Percentiles rank a stretch among this genome's conserved stretches.
Evolutionary conservation across 2,888 invertebrate species (phyloP).

Genomic region (Barypeithes pellucidus): DNA sequence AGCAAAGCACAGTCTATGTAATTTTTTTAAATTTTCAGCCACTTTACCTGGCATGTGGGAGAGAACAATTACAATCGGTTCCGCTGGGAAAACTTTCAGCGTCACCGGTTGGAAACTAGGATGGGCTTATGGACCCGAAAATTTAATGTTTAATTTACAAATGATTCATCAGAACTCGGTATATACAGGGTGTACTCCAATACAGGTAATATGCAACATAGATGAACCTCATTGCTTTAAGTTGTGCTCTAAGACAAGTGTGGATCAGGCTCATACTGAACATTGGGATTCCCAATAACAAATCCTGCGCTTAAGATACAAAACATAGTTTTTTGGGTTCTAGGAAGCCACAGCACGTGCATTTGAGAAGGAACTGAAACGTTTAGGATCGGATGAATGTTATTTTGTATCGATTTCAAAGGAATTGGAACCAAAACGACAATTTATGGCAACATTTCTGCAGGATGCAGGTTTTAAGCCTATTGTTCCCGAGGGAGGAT

Average conservation of each 20-base stretch:
- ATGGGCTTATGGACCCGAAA: conserved; percentile 94
- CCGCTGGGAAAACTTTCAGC: conserved; percentile 98
- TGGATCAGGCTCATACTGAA: too few species aligned
- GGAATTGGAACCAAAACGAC: conserved; percentile 85
- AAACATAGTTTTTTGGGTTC: too few species aligned
- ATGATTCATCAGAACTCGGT: conserved; percentile 95
- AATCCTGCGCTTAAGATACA: too few species aligned
- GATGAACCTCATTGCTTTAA: too few species aligned
- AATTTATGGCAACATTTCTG: conserved; percentile 84
- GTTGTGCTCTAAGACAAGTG: too few species aligned
- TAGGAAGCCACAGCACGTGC: conserved; percentile 93
- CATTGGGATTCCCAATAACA: too few species aligned
- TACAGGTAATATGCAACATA: conserved; percentile 84
- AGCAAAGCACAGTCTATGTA: background rate
- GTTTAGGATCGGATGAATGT: conserved; percentile 82
- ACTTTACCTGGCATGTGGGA: conserved; percentile 98
- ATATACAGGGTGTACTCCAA: conserved; percentile 91
- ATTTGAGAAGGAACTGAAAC: conserved; percentile 87
- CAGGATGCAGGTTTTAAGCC: conserved; percentile 89
- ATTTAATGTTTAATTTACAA: conserved; percentile 86
- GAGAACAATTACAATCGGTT: conserved; percentile 95
- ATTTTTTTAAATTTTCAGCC: conserved; percentile 78
- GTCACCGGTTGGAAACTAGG: conserved; percentile 98
- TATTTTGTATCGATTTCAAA: conserved; percentile 85
- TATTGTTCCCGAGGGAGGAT: conserved; percentile 96